Evolutionary conservation across 1,140 invertebrate species (phyloP), one percentile per base, ranked within the genome.

Genomic region (Lepidotrigona ventralis): DNA sequence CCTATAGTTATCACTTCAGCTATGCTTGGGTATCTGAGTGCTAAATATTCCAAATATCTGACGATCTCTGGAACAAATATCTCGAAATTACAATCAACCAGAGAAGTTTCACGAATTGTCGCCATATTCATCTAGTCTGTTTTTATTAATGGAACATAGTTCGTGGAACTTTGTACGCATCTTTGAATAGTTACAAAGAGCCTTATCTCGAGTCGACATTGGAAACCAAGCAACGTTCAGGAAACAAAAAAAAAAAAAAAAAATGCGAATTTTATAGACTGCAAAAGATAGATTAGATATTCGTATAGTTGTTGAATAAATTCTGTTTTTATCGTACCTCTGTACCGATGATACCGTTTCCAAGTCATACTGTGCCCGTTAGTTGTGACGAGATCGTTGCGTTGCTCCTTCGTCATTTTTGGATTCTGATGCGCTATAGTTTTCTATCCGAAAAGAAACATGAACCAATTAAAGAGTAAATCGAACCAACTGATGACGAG

Each of bases 331-430:
- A 17, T 56, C 15, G 63, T 95, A 95, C 96, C 94, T 69, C 85
- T 90, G 33, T 94, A 91, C 84, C 96, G 95, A 90, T 98, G 97
- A 91, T 98, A 98, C 66, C 96, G 95, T 90, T 96, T 96, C 97
- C 97, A 98, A n/a, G 96, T 97, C 95, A 98, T 95, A 17, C 96
- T 95, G 88, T 98, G 97, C 70, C 97, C 97, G 76, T 92, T 92
- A 58, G 68, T 90, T 2, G 83, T 92, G 0, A 92, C 94, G 39
- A 96, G 87, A 85, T 96, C 95, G 15, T 95, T 90, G 39, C 95
- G 92, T 80, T 96, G 95, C 79, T 95, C 95, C 88, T 96, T 95
- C 0, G 95, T 95, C 88, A 95, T 93, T 84, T 94, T 94, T 21
- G 96, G 96, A 91, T 96, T 96, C 89, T 97, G 96, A 87, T 95